Base-by-base conservation (phyloP, 2,113 vertebrate genomes). In the Pitta sordida region DNA sequence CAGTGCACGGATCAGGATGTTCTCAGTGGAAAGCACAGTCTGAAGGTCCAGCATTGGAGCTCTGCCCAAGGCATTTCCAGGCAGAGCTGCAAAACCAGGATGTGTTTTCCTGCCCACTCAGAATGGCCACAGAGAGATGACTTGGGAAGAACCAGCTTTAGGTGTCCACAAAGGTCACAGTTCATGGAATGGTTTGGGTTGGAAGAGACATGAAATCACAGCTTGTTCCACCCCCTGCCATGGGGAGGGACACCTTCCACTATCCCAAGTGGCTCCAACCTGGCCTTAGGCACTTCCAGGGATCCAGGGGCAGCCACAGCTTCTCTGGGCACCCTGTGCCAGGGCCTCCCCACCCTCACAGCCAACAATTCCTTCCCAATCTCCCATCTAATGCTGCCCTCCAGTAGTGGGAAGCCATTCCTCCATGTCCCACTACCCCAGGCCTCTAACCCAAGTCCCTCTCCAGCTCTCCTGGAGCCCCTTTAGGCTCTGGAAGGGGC, bases 41-140 rank as follows among this genome's bases (percentile, higher is more conserved):
- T 36, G 49, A 59, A 59, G 18, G 27, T 24, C 22, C 0, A 0
- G 5, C 13, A 15, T 8, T 30, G 30, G 20, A 58, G 18, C 55
- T 62, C 26, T n/a, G 10, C 23, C 29, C 13, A 24, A 41, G 27
- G 22, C 63, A 30, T 48, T 36, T 13, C 15, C 20, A 21, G 48
- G 20, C 36, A 75, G 46, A 36, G 11, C n/a, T 22, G 30, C 19
- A 60, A n/a, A 44, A 4, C 23, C 24, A 20, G 44, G 48, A 29
- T 3, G 0, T 11, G 23, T 6, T 49, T 59, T 46, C 24, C 49
- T 22, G 21, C 49, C 34, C 17, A 3, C 30, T 74, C 48, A 0
- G 1, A 49, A 44, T 4, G 48, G 26, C 24, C 14, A 13, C 12
- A 8, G 24, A 18, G 4, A 6, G 14, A 41, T 18, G 27, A 39